These are phyloP conservation scores for Enoplosus armatus DNA, from an alignment of 2,797 vertebrate species.

Conservation along the genomic window DNA sequence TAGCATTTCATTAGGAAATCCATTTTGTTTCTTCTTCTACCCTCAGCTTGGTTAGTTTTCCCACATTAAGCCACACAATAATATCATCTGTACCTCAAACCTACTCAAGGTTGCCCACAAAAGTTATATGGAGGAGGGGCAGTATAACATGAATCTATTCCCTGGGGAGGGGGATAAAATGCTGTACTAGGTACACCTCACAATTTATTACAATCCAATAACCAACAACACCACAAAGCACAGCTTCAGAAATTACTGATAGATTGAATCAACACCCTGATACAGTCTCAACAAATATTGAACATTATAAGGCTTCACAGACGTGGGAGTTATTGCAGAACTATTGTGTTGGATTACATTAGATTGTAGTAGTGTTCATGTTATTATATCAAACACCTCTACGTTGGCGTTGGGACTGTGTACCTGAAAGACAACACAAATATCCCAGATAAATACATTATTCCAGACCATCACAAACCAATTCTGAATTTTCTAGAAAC, in stretches of 20 bases:
- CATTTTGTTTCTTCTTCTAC: slow-evolving; percentile 15
- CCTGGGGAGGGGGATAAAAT: background rate
- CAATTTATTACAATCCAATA: slow-evolving; percentile 38
- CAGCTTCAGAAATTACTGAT: slow-evolving; percentile 25
- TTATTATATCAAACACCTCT: slow-evolving; percentile 17
- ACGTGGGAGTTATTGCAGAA: slow-evolving; percentile 19
- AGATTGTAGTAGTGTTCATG: background rate
- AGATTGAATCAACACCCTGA: slow-evolving; percentile 33
- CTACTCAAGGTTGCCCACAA: background rate
- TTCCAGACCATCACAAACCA: background rate
- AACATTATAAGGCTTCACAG: slow-evolving; percentile 27
- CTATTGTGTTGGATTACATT: slow-evolving; percentile 24
- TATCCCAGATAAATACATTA: background rate
- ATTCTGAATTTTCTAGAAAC: background rate
- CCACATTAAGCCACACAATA: slow-evolving; percentile 11
- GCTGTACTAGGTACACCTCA: background rate
- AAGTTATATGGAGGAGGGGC: background rate
- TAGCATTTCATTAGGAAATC: slow-evolving; percentile 19
- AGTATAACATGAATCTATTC: background rate
- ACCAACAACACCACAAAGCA: slow-evolving; percentile 22
- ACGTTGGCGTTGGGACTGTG: background rate
- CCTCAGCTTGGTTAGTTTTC: slow-evolving; percentile 17
- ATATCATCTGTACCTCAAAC: slow-evolving; percentile 14
- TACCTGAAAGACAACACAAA: slow-evolving; percentile 6
- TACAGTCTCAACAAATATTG: slow-evolving; percentile 40